Evolutionary conservation across 2,888 invertebrate genomes (phyloP).

Genomic region (Andrena dorsata): DNA sequence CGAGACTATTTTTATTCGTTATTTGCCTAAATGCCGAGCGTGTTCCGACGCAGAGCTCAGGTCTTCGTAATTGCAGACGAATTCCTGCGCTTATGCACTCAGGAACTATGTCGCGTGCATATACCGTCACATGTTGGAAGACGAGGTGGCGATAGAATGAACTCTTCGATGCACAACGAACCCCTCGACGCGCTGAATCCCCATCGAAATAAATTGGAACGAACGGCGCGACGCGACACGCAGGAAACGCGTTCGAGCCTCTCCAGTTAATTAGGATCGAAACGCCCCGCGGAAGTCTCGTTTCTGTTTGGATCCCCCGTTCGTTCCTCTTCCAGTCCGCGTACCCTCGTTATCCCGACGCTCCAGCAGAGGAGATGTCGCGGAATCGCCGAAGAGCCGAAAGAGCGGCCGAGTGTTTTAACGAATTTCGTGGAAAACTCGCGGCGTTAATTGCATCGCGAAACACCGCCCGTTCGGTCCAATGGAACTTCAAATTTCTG

Average conservation of each 20-base stretch:
- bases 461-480: not conserved
- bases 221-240: not conserved
- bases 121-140: too few relatives aligned
- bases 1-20: too few relatives aligned
- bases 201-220: not conserved
- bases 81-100: too few relatives aligned
- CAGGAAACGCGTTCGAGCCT: not conserved
- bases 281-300: not conserved
- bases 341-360: not conserved
- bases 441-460: not conserved
- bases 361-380: not conserved
- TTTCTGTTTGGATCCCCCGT: not conserved
- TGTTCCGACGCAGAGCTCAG: too few relatives aligned
- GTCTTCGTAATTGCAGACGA: too few relatives aligned
- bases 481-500: not conserved
- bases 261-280: not conserved
- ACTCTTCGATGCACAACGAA: not conserved
- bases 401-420: not conserved
- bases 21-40: too few relatives aligned
- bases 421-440: not conserved
- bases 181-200: not conserved
- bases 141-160: too few relatives aligned
- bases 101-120: too few relatives aligned
- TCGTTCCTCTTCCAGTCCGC: not conserved
- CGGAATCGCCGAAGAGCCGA: not conserved